Evolutionary conservation across 2,888 invertebrate species (phyloP).

Genomic region (Catocala nupta): DNA sequence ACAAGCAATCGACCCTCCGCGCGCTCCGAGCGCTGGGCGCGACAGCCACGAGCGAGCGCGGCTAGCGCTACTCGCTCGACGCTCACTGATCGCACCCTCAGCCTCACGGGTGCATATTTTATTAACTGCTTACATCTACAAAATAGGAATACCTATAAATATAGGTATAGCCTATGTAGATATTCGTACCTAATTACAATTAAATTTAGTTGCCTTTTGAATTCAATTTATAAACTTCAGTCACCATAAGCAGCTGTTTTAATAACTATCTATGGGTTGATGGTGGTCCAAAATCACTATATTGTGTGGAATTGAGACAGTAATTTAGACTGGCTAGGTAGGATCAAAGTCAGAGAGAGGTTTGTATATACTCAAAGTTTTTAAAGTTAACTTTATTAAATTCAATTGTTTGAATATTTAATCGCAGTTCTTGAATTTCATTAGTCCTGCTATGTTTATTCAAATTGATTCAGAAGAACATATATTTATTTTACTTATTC

Average conservation of each 20-base stretch:
- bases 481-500: slow-evolving; percentile 29
- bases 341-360: too few species aligned
- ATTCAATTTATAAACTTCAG: too few species aligned
- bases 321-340: too few species aligned
- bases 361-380: too few species aligned
- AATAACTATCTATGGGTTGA: too few species aligned
- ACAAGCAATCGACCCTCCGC: slow-evolving; percentile 73
- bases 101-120: neutral
- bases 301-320: too few species aligned
- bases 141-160: neutral
- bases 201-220: too few species aligned
- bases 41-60: slow-evolving; percentile 19
- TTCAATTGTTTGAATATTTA: too few species aligned
- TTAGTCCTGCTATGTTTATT: slow-evolving; percentile 7
- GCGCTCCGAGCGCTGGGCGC: slow-evolving; percentile 35
- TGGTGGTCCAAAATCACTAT: too few species aligned
- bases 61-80: neutral
- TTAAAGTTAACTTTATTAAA: too few species aligned
- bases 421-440: neutral
- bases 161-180: neutral
- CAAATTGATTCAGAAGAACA: slow-evolving; percentile 42
- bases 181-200: neutral
- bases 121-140: neutral
- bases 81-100: neutral
- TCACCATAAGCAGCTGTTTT: too few species aligned